Conservation (phyloP, 2,797 vertebrate genomes). For the Esox masquinongy region DNA sequence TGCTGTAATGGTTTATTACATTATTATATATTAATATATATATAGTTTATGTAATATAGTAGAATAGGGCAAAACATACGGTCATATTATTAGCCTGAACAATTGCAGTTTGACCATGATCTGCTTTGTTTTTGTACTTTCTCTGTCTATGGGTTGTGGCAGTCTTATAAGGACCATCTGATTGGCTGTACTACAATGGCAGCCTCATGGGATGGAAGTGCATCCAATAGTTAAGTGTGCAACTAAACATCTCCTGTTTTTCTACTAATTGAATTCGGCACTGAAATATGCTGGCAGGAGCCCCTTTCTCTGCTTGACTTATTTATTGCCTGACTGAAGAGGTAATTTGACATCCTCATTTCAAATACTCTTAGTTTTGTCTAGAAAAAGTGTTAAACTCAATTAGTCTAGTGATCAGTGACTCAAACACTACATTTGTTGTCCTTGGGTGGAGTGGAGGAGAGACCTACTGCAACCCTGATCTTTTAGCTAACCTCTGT, state of each 20-base stretch:
- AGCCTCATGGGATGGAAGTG: conserved; percentile 56
- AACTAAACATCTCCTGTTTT: conserved; percentile 66
- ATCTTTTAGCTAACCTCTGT: conserved; percentile 50
- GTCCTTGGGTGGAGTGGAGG: conserved; percentile 52
- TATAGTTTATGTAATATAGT: background rate
- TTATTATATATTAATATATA: background rate
- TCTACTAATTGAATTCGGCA: conserved; percentile 78
- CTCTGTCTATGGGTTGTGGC: conserved; percentile 31
- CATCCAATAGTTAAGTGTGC: conserved; percentile 52
- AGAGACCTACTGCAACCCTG: conserved; percentile 25
- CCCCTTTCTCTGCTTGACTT: conserved; percentile 84
- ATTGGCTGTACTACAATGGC: conserved; percentile 42
- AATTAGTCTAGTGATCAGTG: conserved; percentile 81
- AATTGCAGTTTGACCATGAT: conserved; percentile 19
- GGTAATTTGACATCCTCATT: conserved; percentile 82
- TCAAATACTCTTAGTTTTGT: conserved; percentile 73
- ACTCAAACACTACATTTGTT: conserved; percentile 81
- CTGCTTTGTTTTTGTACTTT: conserved; percentile 34
- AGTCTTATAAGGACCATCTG: conserved; percentile 32
- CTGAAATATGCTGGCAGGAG: conserved; percentile 78
- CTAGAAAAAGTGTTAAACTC: conserved; percentile 81
- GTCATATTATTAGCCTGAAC: background rate
- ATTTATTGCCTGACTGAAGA: conserved; percentile 84
- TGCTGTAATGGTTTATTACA: background rate
- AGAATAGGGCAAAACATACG: background rate